Conservation (phyloP, 2,888 invertebrate genomes). For the Gymnosoma rotundatum region DNA sequence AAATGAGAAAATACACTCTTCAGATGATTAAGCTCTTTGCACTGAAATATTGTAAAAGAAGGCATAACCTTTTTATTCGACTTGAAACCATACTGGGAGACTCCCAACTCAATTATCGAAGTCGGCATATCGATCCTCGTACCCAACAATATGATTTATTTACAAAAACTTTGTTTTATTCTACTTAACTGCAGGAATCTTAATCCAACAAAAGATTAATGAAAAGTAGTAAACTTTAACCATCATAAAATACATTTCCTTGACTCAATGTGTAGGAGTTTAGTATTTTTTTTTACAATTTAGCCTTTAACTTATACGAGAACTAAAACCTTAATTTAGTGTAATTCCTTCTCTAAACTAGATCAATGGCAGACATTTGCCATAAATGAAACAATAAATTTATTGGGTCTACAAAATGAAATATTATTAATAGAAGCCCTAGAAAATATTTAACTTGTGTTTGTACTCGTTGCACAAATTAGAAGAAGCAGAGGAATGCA, state of each 20-base stretch:
- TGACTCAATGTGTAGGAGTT: constrained; percentile 28
- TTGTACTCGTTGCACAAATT: not conserved
- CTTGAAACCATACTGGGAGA: too few relatives aligned
- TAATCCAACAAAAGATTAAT: constrained; percentile 6
- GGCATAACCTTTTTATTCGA: too few relatives aligned
- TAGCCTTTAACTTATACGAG: not conserved
- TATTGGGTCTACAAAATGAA: constrained; percentile 26
- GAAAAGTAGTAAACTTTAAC: not conserved
- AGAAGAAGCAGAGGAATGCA: not conserved
- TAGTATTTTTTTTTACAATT: not conserved
- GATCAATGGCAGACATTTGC: not conserved
- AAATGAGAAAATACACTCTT: too few relatives aligned
- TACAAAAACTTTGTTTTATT: too few relatives aligned
- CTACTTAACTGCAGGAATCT: not conserved
- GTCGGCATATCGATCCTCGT: constrained; percentile 9
- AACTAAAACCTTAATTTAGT: not conserved
- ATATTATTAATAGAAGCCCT: constrained; percentile 11
- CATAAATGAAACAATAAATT: constrained; percentile 23
- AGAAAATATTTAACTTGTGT: not conserved
- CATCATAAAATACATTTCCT: not conserved
- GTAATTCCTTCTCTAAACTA: not conserved
- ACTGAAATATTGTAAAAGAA: too few relatives aligned
- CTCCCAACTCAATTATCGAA: too few relatives aligned
- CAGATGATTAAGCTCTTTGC: too few relatives aligned
- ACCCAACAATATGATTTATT: constrained; percentile 12